Evolutionary conservation across 1,140 invertebrate genomes (phyloP), one percentile per base, ranked within the genome.

Genomic region (Musca domestica): DNA sequence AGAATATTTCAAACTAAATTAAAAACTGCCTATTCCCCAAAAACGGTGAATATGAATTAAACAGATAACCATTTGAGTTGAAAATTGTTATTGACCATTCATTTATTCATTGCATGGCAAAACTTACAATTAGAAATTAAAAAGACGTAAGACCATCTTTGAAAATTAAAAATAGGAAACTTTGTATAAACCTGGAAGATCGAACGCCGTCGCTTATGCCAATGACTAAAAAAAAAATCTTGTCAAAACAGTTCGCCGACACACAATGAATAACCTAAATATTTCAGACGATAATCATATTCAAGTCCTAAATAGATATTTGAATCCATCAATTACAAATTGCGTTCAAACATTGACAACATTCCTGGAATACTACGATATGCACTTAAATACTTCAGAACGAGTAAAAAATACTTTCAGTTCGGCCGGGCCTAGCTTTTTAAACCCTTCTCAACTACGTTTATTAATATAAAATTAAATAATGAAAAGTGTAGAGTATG

Each of bases 111-210:
- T 75, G 12, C 74, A 72, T 9, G 72, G 80, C 0, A 83, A 80
- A 72, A 76, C 83, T 47, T 71, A 73, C 14, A 71, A 68, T 0
- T 71, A 69, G 49, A 61, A 81, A 67, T 54, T 85, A 10, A 71
- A 75, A 0, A 66, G 82, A 61, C 85, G 82, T 83, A 66, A 68
- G 71, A 65, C 64, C 47, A 52, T 66, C 58, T 30, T 71, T 2
- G 65, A 67, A 19, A 70, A 80, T 25, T 84, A 78, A 70, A 69
- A 82, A 63, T 80, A 79, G 65, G 64, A 77, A 68, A 72, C 84
- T 12, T 3, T 41, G 19, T 73, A 75, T 30, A 74, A 73, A 51
- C 71, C 70, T 14, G 75, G 74, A 7, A 72, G 46, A 67, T 14
- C 22, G 6, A 77, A 76, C 58, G 52, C 51, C 2, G 67, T 68